A percentile compares a stretch with the other conserved stretches of the same genome.
Evolutionary conservation across 1,140 invertebrate genomes (phyloP).

Genomic region (Halictus rubicundus): DNA sequence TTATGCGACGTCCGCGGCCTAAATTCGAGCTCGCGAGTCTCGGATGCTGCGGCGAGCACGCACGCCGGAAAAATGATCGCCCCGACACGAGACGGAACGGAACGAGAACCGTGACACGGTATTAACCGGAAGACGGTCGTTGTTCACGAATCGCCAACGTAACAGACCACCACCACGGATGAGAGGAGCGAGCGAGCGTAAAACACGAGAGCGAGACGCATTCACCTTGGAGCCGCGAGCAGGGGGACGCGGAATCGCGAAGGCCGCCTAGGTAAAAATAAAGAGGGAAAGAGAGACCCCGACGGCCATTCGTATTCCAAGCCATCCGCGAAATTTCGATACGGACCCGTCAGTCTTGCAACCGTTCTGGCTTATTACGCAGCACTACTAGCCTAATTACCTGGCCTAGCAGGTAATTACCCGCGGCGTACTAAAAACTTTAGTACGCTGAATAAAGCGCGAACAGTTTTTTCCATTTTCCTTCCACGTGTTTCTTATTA

Average conservation of each 20-base stretch:
- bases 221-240: constrained; percentile 32
- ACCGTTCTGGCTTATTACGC: too few species aligned
- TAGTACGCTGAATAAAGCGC: too few species aligned
- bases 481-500: too few species aligned
- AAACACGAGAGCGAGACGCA: constrained; percentile 15
- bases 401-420: too few species aligned
- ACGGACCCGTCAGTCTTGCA: too few species aligned
- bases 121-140: constrained; percentile 35
- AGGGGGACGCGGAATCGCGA: constrained; percentile 14
- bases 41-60: background rate
- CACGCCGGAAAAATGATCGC: background rate
- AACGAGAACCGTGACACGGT: constrained; percentile 11
- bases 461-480: too few species aligned
- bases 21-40: background rate
- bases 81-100: too few species aligned
- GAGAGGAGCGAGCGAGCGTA: constrained; percentile 13
- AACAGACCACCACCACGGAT: background rate
- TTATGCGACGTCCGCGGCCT: too few species aligned
- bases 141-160: constrained; percentile 19
- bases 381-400: too few species aligned
- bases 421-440: too few species aligned
- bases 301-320: background rate
- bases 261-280: constrained; percentile 21
- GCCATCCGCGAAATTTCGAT: background rate
- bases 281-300: background rate